These are phyloP conservation scores for Fregetta grallaria DNA, from an alignment of 2,113 vertebrate genomes.

Conservation along the genomic window DNA sequence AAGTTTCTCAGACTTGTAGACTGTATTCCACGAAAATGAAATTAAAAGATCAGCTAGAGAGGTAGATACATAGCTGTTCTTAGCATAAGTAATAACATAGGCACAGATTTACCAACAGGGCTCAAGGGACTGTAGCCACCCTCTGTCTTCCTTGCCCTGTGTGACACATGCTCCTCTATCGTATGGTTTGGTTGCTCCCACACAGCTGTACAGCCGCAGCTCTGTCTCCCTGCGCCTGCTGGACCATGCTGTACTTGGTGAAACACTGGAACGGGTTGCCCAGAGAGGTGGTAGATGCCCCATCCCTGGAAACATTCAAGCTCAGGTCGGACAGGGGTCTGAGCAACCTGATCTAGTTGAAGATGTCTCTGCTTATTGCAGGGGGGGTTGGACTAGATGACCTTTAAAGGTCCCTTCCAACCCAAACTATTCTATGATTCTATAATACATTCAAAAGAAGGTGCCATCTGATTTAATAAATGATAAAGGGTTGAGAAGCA, in stretches of 20 bases:
- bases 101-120: background rate
- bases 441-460: background rate
- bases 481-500: background rate
- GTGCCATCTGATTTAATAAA: background rate
- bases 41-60: background rate
- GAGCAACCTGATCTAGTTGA: background rate
- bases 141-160: background rate
- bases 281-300: background rate
- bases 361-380: background rate
- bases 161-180: rapidly evolving
- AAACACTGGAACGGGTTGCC: background rate
- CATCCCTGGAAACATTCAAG: background rate
- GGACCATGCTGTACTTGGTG: background rate
- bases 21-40: background rate
- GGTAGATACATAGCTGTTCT: background rate
- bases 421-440: background rate
- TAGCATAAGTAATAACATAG: background rate
- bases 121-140: background rate
- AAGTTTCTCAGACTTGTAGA: background rate
- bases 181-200: background rate
- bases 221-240: background rate
- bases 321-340: background rate
- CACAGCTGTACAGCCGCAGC: background rate
- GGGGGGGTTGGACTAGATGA: background rate
- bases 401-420: background rate